Percentiles rank a stretch among this genome's conserved stretches.
Conservation (phyloP, 2,797 vertebrate species). For the Crenichthys baileyi region DNA sequence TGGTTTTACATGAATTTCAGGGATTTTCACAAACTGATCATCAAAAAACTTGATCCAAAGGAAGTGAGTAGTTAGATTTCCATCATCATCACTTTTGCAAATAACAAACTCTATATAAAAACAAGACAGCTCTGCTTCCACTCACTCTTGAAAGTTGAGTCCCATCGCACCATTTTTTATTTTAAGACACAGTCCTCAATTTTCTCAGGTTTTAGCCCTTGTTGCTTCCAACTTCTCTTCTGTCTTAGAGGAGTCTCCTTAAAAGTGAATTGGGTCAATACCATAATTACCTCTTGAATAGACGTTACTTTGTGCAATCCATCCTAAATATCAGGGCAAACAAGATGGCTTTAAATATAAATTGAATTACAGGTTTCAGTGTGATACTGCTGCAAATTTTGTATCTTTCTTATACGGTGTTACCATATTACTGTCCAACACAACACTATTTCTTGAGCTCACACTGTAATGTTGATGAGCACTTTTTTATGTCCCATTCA, state of each 20-base stretch:
- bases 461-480: not conserved
- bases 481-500: not conserved
- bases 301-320: not conserved
- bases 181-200: not conserved
- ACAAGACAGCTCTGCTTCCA: not conserved
- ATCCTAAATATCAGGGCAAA: not conserved
- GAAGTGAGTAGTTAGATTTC: not conserved
- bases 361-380: not conserved
- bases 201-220: not conserved
- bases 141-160: not conserved
- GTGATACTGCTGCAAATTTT: not conserved
- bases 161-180: not conserved
- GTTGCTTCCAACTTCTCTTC: not conserved
- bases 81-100: not conserved
- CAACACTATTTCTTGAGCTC: not conserved
- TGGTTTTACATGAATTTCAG: not conserved
- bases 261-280: not conserved
- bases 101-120: not conserved
- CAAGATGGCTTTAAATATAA: not conserved
- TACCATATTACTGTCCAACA: not conserved
- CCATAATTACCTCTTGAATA: not conserved
- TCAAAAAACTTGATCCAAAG: not conserved
- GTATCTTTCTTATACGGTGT: not conserved
- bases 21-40: not conserved
- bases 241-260: not conserved